phyloP scores from a whole-genome alignment of 1,140 invertebrate species.

The Periplaneta americana region DNA sequence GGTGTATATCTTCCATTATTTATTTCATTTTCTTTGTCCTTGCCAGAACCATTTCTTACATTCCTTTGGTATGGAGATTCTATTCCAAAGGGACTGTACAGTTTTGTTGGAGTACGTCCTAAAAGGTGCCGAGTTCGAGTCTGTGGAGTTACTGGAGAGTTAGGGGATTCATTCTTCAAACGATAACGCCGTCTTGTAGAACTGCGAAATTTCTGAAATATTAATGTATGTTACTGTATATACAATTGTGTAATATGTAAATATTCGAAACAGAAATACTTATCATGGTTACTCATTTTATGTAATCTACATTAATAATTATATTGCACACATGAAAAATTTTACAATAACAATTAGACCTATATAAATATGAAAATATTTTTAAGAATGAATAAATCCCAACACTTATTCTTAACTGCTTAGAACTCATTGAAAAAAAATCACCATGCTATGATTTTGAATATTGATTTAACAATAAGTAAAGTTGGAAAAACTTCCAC shows the following conservation, averaged over 20 bases:
- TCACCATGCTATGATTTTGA: too few relatives aligned
- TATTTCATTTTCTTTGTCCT: not conserved
- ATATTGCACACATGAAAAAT: too few relatives aligned
- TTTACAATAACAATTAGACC: too few relatives aligned
- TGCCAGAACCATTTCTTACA: not conserved
- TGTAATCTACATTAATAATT: too few relatives aligned
- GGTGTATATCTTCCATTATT: not conserved
- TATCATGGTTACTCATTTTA: too few relatives aligned
- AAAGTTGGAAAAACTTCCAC: too few relatives aligned
- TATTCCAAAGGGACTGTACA: slow-evolving; percentile 58
- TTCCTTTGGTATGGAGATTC: slow-evolving; percentile 42
- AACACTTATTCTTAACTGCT: too few relatives aligned
- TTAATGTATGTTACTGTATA: not conserved
- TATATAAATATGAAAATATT: too few relatives aligned
- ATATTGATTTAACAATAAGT: too few relatives aligned
- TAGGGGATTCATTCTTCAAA: slow-evolving; percentile 46
- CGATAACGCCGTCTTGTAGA: slow-evolving; percentile 51
- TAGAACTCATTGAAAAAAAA: too few relatives aligned
- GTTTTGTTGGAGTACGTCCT: slow-evolving; percentile 54
- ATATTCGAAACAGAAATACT: too few relatives aligned
- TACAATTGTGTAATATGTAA: not conserved
- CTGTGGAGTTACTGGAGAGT: slow-evolving; percentile 43
- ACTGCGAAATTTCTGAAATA: slow-evolving; percentile 45
- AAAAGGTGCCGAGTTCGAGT: slow-evolving; percentile 44
- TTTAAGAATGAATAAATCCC: too few relatives aligned